Evolutionary conservation across 1,140 invertebrate species (phyloP).

Genomic region (Akabosia matsudoensis): DNA sequence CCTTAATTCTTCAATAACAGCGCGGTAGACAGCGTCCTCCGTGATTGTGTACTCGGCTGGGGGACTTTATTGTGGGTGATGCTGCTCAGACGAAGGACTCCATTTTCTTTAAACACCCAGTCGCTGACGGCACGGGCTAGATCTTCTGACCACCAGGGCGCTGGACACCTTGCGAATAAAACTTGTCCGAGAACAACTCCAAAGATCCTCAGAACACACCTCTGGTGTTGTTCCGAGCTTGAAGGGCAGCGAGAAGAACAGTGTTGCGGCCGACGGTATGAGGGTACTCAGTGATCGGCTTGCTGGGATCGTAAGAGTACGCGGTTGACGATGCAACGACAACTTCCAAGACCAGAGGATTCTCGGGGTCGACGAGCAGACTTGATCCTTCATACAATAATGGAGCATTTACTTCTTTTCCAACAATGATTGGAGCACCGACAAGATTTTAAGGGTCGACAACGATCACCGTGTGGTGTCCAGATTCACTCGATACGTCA

Average conservation of each 20-base stretch:
- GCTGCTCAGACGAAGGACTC: slow-evolving; percentile 82
- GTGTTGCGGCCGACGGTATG: slow-evolving; percentile 92
- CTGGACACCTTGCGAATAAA: slow-evolving; percentile 76
- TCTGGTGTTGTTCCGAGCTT: slow-evolving; percentile 97
- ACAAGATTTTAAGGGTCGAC: slow-evolving; percentile 82
- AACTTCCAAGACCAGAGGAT: slow-evolving; percentile 88
- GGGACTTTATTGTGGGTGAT: slow-evolving; percentile 81
- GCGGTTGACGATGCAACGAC: slow-evolving; percentile 87
- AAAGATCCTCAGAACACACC: slow-evolving; percentile 95
- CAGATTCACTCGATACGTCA: slow-evolving; percentile 71
- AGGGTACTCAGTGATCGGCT: slow-evolving; percentile 81
- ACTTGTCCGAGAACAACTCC: slow-evolving; percentile 96
- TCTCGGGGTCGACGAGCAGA: slow-evolving; percentile 85
- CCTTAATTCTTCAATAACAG: slow-evolving; percentile 84
- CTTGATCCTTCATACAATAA: slow-evolving; percentile 88
- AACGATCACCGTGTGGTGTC: slow-evolving; percentile 88
- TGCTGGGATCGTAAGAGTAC: slow-evolving; percentile 88
- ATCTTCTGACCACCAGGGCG: slow-evolving; percentile 61
- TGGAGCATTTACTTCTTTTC: slow-evolving; percentile 65
- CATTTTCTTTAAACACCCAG: slow-evolving; percentile 96
- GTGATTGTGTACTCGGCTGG: slow-evolving; percentile 91
- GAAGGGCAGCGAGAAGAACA: slow-evolving; percentile 87
- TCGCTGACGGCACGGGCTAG: slow-evolving; percentile 81
- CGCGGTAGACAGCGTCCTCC: slow-evolving; percentile 87
- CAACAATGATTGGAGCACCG: slow-evolving; percentile 82